phyloP scores from a whole-genome alignment of 2,888 invertebrate genomes.

The Cataglyphis altisquamis region DNA sequence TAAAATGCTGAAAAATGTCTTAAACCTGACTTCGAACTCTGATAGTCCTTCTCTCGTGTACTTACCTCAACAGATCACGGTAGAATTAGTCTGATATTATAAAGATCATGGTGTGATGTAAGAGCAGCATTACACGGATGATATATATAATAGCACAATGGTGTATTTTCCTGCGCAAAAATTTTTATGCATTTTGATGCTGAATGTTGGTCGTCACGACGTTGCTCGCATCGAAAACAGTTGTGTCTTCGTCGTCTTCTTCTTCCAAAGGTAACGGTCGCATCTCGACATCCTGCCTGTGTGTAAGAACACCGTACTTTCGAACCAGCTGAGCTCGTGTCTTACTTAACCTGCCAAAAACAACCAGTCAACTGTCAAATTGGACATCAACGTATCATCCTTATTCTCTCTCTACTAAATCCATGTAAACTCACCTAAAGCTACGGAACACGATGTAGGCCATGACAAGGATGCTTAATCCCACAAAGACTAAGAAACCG shows the following conservation, averaged over 20 bases:
- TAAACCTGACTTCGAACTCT: constrained; percentile 7
- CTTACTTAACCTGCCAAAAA: constrained; percentile 81
- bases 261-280: constrained; percentile 86
- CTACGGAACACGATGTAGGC: constrained; percentile 83
- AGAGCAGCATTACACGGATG: constrained; percentile 32
- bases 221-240: constrained; percentile 84
- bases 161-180: constrained; percentile 27
- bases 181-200: constrained; percentile 71
- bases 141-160: constrained; percentile 31
- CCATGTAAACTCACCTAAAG: constrained; percentile 75
- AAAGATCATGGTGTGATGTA: background rate
- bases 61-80: constrained; percentile 4
- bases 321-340: constrained; percentile 84
- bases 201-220: constrained; percentile 73
- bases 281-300: constrained; percentile 86
- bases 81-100: constrained; percentile 30
- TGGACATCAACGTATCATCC: too few relatives aligned
- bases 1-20: constrained; percentile 46
- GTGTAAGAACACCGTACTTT: constrained; percentile 86
- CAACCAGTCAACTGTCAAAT: background rate
- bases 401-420: background rate
- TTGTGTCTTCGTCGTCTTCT: constrained; percentile 86
- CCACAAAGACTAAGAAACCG: constrained; percentile 84
- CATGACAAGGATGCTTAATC: constrained; percentile 83
- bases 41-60: constrained; percentile 6